Evolutionary conservation across 2,113 vertebrate genomes (phyloP).

Genomic region (Macroglossus sobrinus): DNA sequence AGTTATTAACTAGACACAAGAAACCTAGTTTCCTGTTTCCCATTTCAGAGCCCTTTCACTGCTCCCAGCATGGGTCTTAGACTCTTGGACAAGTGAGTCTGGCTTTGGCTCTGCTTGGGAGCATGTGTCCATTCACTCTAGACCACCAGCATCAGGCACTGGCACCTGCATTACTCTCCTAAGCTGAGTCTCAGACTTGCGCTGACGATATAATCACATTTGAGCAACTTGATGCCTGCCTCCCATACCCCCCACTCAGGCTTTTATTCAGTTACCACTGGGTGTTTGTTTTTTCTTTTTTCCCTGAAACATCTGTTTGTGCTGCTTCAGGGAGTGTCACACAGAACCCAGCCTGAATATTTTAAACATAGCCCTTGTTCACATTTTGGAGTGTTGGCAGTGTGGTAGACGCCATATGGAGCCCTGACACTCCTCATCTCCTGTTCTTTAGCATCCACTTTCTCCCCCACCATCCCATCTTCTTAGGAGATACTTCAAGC

Average conservation of each 20-base stretch:
- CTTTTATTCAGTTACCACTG: slow-evolving; percentile 41
- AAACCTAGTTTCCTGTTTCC: neutral
- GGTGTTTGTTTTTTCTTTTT: slow-evolving; percentile 21
- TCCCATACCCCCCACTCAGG: rapidly evolving
- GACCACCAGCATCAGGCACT: neutral
- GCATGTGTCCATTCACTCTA: neutral
- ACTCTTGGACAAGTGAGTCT: neutral
- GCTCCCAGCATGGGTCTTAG: neutral
- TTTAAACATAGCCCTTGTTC: slow-evolving; percentile 42
- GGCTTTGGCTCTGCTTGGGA: slow-evolving; percentile 13
- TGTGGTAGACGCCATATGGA: slow-evolving; percentile 27
- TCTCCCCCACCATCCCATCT: neutral
- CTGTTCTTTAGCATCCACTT: neutral
- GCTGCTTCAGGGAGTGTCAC: slow-evolving; percentile 53
- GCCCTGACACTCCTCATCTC: neutral
- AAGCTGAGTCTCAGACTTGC: neutral
- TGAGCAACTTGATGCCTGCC: slow-evolving; percentile 1
- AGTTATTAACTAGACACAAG: neutral
- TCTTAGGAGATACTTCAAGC: neutral
- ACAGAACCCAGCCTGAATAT: slow-evolving; percentile 34
- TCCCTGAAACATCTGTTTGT: slow-evolving; percentile 59
- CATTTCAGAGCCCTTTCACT: neutral
- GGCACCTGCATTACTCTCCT: neutral
- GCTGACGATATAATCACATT: neutral
- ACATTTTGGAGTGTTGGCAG: neutral